Conservation (phyloP, 2,113 vertebrate species). For the Ceuthmochares aereus region DNA sequence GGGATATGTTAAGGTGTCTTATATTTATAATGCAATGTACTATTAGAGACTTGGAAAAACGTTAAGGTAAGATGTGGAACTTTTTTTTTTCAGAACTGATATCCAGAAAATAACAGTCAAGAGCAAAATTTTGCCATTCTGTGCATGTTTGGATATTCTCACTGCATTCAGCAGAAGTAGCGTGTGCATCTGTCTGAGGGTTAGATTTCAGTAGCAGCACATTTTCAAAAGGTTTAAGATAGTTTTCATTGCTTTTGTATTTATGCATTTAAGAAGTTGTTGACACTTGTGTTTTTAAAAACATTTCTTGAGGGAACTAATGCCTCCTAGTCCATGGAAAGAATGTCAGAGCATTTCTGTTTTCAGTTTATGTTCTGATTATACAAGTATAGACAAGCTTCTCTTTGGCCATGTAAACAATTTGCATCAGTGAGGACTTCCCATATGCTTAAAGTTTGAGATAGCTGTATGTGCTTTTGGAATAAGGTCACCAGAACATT, state of each 20-base stretch:
- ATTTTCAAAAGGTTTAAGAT: neutral
- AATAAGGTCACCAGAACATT: neutral
- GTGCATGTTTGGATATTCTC: neutral
- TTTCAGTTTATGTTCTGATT: neutral
- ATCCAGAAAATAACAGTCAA: neutral
- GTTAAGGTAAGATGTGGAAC: neutral
- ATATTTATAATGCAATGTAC: neutral
- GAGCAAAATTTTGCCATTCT: neutral
- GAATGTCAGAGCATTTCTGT: neutral
- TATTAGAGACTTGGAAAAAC: neutral
- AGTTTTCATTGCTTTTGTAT: neutral
- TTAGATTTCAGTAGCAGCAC: neutral
- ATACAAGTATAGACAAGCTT: neutral
- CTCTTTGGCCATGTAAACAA: neutral
- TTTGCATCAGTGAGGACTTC: neutral
- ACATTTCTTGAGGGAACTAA: neutral
- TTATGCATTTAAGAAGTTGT: neutral
- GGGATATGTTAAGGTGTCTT: neutral
- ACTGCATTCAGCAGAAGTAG: neutral
- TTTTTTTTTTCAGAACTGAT: neutral
- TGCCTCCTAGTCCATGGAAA: neutral
- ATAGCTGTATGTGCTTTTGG: neutral
- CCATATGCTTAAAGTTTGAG: neutral
- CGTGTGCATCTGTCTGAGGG: neutral
- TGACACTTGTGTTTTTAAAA: neutral